A percentile compares a stretch with the other conserved stretches of the same genome.
These are phyloP conservation scores for Aphis craccivora DNA, from an alignment of 1,140 invertebrate species.

Conservation along the genomic window DNA sequence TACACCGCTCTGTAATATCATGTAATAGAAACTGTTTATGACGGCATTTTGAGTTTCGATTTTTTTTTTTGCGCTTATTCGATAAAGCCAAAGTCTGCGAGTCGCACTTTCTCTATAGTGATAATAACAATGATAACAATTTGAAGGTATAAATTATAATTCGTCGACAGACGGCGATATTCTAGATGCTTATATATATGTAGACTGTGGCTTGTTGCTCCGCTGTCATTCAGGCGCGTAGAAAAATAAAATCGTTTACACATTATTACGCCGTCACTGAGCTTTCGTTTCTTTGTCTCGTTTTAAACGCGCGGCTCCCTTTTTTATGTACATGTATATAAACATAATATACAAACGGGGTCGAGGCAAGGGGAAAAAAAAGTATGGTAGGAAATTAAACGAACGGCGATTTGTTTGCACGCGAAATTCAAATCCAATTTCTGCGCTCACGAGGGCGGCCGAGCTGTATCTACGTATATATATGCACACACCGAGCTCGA, in stretches of 20 bases:
- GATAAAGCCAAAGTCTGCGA: neutral
- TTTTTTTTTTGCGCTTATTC: neutral
- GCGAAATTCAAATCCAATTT: conserved; percentile 58
- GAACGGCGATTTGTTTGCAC: conserved; percentile 55
- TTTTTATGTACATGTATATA: neutral
- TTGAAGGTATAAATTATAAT: neutral
- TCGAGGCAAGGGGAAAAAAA: neutral
- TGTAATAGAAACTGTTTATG: neutral
- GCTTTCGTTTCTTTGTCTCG: conserved; percentile 51
- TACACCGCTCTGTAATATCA: too few relatives aligned
- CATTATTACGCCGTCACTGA: conserved; percentile 32
- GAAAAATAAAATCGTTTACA: conserved; percentile 31
- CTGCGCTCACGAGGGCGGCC: neutral
- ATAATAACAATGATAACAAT: neutral
- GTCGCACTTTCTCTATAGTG: neutral
- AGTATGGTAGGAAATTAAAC: conserved; percentile 40
- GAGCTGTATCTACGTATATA: neutral
- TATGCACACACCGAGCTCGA: neutral
- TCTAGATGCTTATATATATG: neutral
- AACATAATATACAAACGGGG: neutral
- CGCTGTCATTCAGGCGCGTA: neutral
- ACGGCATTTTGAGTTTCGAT: neutral
- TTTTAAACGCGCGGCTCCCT: conserved; percentile 26
- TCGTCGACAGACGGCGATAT: neutral
- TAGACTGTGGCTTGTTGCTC: neutral